A percentile compares a stretch with the other conserved stretches of the same genome.
These are phyloP conservation scores for Triplophysa dalaica DNA, from an alignment of 2,113 vertebrate genomes.

Conservation along the genomic window DNA sequence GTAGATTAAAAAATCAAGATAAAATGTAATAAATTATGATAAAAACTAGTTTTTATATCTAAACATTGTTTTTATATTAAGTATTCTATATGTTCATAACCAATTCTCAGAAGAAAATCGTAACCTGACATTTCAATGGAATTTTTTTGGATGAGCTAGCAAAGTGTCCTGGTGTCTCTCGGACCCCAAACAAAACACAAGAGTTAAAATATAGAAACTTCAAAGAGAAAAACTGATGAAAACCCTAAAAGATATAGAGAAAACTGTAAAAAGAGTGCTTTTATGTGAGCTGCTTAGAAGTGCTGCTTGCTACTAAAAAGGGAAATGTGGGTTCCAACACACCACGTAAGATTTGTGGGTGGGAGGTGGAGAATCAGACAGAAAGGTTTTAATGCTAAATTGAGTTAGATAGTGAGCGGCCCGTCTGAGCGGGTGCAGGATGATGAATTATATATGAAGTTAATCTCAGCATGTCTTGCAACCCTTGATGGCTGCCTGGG, in stretches of 20 bases:
- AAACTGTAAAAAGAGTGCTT: neutral
- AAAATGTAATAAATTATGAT: no score
- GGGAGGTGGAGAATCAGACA: neutral
- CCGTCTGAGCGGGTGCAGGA: slow-evolving; percentile 42
- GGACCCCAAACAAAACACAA: neutral
- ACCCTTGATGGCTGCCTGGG: slow-evolving; percentile 51
- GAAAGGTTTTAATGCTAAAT: slow-evolving; percentile 54
- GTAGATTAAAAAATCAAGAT: no score
- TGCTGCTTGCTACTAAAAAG: slow-evolving; percentile 27
- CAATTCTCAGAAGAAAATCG: no score
- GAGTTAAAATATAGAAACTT: slow-evolving; percentile 3
- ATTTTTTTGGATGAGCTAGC: neutral
- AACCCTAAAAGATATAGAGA: neutral
- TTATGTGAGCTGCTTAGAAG: slow-evolving; percentile 33
- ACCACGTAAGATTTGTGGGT: slow-evolving; percentile 43
- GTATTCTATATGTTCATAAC: no score
- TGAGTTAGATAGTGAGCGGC: slow-evolving; percentile 44
- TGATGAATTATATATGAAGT: slow-evolving; percentile 59
- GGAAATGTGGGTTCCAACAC: slow-evolving; percentile 34
- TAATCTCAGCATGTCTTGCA: slow-evolving; percentile 54
- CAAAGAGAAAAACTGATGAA: neutral
- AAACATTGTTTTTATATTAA: no score
- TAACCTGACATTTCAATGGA: no score
- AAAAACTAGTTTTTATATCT: no score
- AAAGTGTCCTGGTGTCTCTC: neutral